Evolutionary conservation across 2,888 invertebrate genomes (phyloP), one percentile per base, ranked within the genome.

Genomic region (Aproaerema taeniolella): DNA sequence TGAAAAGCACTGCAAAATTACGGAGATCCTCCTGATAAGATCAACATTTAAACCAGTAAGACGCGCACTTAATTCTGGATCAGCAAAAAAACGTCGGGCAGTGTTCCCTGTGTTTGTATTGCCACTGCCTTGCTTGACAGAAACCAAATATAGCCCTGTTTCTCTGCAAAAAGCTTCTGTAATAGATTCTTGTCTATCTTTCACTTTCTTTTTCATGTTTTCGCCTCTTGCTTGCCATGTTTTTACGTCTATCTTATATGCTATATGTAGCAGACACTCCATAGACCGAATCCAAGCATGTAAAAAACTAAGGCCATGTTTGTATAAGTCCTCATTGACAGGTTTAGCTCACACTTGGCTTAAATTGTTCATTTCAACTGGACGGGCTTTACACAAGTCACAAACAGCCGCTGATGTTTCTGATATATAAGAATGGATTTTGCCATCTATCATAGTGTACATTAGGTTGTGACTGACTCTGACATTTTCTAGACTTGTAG

Each of bases 31-130:
- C 1, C 35, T 11, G 4, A 49, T 20, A 2, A 46, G 28, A 1
- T 44, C 42, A 36, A 31, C 32, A 39, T 45, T 39, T 9, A 50
- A 20, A 6, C 49, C 46, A 24, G 46, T 52, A 7, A 51, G 48
- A 5, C 32, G 42, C 17, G 52, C 51, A 31, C 47, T 48, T 43
- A 46, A 49, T 9, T 44, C 24, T 5, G 49, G 43, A 35, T 25
- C 25, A 29, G 41, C 41, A 42, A 48, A 44, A 28, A 46, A 43
- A 10, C 32, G 17, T 37, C 43, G 8, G 8, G 43, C 42, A 20
- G 39, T 43, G 15, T 44, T 44, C 6, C 40, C 46, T 10, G 44
- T 44, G 10, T 44, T 44, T 2, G 40, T 42, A n/a, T n/a, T n/a
- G 13, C 44, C 46, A 1, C 9, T 25, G 3, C 45, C 48, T 43